Base-by-base conservation (phyloP, 2,113 vertebrate species). In the Eulemur rufifrons region DNA sequence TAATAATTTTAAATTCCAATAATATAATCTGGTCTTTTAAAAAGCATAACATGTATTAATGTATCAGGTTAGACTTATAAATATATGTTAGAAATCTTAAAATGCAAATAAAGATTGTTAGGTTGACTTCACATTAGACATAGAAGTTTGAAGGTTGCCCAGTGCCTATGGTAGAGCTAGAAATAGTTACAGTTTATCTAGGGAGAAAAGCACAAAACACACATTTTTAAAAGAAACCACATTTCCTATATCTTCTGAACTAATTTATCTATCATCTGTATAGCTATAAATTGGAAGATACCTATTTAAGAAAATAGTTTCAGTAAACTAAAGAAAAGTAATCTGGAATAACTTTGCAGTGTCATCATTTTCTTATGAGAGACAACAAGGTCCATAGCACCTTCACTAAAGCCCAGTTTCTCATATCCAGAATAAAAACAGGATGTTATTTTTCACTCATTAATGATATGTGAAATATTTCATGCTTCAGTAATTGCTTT, bases 1-100 rank as follows among this genome's bases (percentile, higher is more conserved):
- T 99, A 99, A 99, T 98, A 96, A 68, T 71, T 82, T 95, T 92
- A 83, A 93, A 59, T 47, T 93, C 73, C 6, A 21, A 10, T 52
- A 63, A 11, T 17, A 32, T 80, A 64, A 61, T 74, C 25, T 78
- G 17, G 3, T 71, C 21, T 93, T 94, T 89, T 66, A 39, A 94
- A 95, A 83, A 66, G 2, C 56, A 32, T 80, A 29, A 61, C 18
- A 3, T 61, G 20, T 56, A 42, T 86, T 61, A 63, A 54, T 61
- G 3, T 20, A 50, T 82, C 94, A 34, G 25, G 17, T 97, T 81
- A 87, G 56, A 32, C 12, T 84, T 86, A 86, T 13, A 7, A 50
- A 34, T n/a, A 23, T 80, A 27, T 89, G 32, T 77, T 76, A 82
- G 64, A 89, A 96, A 86, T 90, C 39, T 66, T 73, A 85, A 81